A percentile compares a stretch with the other conserved stretches of the same genome.
Evolutionary conservation across 2,113 vertebrate species (phyloP).

Genomic region (Poeciliopsis retropinna): DNA sequence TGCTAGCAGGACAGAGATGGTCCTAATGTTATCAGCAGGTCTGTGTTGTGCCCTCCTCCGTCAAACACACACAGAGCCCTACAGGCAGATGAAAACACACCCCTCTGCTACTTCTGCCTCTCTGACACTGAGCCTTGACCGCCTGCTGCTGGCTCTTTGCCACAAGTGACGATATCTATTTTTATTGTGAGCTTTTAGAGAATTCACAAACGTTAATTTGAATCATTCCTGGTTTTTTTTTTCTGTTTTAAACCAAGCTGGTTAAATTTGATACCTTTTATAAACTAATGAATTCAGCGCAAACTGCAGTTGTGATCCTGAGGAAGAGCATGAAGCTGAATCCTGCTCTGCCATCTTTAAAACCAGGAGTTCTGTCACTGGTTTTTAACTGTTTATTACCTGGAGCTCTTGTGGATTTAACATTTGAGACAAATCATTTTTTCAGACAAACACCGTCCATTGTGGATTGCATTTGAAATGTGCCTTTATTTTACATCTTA

Average conservation of each 20-base stretch:
- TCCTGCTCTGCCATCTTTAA: not conserved
- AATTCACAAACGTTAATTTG: not conserved
- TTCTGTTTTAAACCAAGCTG: not conserved
- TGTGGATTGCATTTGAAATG: not conserved
- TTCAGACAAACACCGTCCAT: not conserved
- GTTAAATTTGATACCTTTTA: not conserved
- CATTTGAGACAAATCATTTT: not conserved
- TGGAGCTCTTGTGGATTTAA: not conserved
- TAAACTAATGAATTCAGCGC: not conserved
- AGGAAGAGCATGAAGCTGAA: not conserved
- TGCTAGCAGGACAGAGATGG: slow-evolving; percentile 5
- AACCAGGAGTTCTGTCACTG: not conserved
- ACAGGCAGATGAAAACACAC: slow-evolving; percentile 25
- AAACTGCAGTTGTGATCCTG: not conserved
- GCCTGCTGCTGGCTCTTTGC: slow-evolving; percentile 7
- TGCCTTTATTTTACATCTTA: not conserved
- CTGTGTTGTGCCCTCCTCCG: slow-evolving; percentile 29
- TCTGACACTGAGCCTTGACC: slow-evolving; percentile 30
- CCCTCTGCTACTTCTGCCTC: slow-evolving; percentile 16
- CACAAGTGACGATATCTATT: not conserved
- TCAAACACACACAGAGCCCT: slow-evolving; percentile 4
- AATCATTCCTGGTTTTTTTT: not conserved
- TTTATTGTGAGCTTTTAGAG: not conserved
- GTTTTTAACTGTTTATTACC: not conserved
- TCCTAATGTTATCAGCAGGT: slow-evolving; percentile 24